These are phyloP conservation scores for Trissolcus brochymenae DNA, from an alignment of 2,888 invertebrate species.

Conservation along the genomic window DNA sequence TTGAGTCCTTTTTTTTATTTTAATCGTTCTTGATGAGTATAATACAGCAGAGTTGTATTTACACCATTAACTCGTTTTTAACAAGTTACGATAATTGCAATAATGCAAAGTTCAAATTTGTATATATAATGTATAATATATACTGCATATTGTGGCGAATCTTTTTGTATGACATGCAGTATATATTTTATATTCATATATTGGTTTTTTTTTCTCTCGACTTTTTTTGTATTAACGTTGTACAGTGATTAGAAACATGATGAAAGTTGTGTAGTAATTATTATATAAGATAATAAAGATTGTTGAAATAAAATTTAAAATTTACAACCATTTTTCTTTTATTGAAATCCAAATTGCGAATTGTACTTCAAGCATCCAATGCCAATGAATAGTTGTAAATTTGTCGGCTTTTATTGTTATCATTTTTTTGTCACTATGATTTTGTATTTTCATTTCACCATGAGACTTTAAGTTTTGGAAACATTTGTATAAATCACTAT, in stretches of 20 bases:
- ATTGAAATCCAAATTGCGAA: slow-evolving; percentile 13
- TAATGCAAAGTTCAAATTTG: slow-evolving; percentile 38
- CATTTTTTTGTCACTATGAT: no score
- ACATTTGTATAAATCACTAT: background rate
- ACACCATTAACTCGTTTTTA: slow-evolving; percentile 29
- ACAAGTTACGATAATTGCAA: slow-evolving; percentile 32
- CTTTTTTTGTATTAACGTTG: slow-evolving; percentile 39
- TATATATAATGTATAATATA: slow-evolving; percentile 17
- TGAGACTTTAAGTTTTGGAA: no score
- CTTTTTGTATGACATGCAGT: background rate
- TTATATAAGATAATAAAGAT: slow-evolving; percentile 52
- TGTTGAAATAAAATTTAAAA: slow-evolving; percentile 41
- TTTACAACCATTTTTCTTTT: slow-evolving; percentile 22
- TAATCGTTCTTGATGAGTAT: slow-evolving; percentile 46
- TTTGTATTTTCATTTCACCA: background rate
- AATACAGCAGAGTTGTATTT: slow-evolving; percentile 44
- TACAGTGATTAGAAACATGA: slow-evolving; percentile 33
- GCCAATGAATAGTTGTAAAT: background rate
- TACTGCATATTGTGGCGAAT: no score
- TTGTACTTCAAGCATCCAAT: slow-evolving; percentile 33
- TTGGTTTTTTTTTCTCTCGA: slow-evolving; percentile 22
- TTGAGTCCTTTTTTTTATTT: slow-evolving; percentile 38
- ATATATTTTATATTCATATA: slow-evolving; percentile 16
- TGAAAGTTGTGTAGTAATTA: slow-evolving; percentile 38
- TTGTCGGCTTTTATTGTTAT: background rate